Percentiles rank a stretch among this genome's conserved stretches.
Evolutionary conservation across 2,113 vertebrate species (phyloP).

Genomic region (Pelusios castaneus): DNA sequence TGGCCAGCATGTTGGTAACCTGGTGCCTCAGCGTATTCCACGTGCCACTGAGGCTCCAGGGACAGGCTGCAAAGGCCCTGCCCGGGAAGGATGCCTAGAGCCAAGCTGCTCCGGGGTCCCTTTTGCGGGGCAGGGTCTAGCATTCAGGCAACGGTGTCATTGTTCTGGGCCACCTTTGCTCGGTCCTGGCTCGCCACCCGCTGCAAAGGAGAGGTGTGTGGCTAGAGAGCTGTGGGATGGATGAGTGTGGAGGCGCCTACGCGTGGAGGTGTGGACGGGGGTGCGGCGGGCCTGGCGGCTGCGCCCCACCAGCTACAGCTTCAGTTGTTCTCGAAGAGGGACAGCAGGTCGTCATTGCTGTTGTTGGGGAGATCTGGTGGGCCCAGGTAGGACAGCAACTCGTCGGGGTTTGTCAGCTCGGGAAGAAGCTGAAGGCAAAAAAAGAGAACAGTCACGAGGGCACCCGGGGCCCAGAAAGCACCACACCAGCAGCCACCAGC

Average conservation of each 20-base stretch:
- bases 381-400: constrained; percentile 94
- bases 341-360: constrained; percentile 93
- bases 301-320: background rate
- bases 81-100: background rate
- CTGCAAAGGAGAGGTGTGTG: background rate
- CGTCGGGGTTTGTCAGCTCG: constrained; percentile 94
- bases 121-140: background rate
- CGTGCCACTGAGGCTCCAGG: background rate
- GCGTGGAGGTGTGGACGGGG: background rate
- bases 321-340: constrained; percentile 97
- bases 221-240: background rate
- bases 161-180: background rate
- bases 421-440: constrained; percentile 86
- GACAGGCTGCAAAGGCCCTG: background rate
- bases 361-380: constrained; percentile 92
- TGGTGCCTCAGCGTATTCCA: background rate
- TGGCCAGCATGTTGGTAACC: background rate
- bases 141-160: background rate
- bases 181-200: background rate
- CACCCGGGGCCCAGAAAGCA: background rate
- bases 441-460: background rate
- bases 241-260: background rate
- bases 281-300: background rate
- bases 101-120: background rate
- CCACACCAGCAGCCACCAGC: background rate